These are phyloP conservation scores for Epinephelus malabaricus DNA, from an alignment of 2,797 vertebrate genomes.

Conservation along the genomic window DNA sequence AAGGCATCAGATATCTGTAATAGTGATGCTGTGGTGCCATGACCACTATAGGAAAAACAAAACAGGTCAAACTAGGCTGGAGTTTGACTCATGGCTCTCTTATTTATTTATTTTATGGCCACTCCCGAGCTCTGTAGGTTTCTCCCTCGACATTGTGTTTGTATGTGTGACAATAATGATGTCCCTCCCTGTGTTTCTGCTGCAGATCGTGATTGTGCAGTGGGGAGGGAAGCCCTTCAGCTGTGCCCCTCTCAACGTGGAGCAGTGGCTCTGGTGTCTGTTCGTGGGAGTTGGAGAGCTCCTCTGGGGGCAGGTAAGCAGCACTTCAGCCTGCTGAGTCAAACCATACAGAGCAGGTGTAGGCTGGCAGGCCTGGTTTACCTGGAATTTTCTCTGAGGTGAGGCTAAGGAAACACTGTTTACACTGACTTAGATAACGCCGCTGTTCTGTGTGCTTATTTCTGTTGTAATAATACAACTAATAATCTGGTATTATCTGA, in stretches of 20 bases:
- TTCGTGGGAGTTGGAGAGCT: conserved; percentile 94
- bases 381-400: conserved; percentile 30
- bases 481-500: neutral
- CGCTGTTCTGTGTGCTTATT: neutral
- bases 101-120: no score
- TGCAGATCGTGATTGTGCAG: conserved; percentile 93
- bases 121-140: neutral
- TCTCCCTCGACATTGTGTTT: conserved; percentile 4
- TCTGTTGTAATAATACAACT: neutral
- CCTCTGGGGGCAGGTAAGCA: conserved; percentile 94
- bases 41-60: no score
- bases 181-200: conserved; percentile 42
- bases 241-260: conserved; percentile 91
- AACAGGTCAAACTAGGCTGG: no score
- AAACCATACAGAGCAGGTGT: conserved; percentile 41
- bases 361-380: conserved; percentile 40
- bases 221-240: conserved; percentile 95
- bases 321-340: conserved; percentile 58
- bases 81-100: no score
- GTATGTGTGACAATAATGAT: conserved; percentile 11
- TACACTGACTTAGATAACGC: neutral
- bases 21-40: no score
- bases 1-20: no score
- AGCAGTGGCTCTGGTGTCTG: conserved; percentile 97
- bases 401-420: conserved; percentile 39